These are phyloP conservation scores for Ariopsis seemanni DNA, from an alignment of 2,113 vertebrate species.

Conservation along the genomic window DNA sequence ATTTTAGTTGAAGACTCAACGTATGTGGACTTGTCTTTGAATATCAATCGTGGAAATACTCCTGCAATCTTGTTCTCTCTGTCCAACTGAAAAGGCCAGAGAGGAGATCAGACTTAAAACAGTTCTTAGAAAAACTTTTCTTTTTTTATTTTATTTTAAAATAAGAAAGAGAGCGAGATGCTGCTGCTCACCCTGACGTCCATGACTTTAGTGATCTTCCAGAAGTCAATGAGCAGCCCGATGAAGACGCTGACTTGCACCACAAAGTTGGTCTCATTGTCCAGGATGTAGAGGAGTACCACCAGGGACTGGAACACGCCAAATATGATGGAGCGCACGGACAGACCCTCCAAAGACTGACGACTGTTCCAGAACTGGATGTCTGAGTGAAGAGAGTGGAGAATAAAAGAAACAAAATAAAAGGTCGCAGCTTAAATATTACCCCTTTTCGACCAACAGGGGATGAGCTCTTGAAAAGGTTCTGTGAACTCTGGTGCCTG, in stretches of 20 bases:
- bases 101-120: background rate
- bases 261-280: slow-evolving; percentile 97
- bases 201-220: slow-evolving; percentile 99
- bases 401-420: background rate
- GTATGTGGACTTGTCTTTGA: slow-evolving; percentile 93
- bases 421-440: background rate
- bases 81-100: slow-evolving; percentile 77
- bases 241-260: slow-evolving; percentile 97
- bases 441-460: too few species aligned
- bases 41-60: slow-evolving; percentile 78
- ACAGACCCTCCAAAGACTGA: slow-evolving; percentile 93
- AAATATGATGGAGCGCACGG: slow-evolving; percentile 91
- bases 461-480: too few species aligned
- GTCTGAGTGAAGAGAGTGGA: slow-evolving; percentile 67
- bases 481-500: too few species aligned
- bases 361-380: slow-evolving; percentile 99
- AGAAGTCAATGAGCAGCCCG: slow-evolving; percentile 93
- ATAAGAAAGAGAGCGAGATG: too few species aligned
- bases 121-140: background rate
- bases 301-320: slow-evolving; percentile 94
- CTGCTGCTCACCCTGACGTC: slow-evolving; percentile 82
- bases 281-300: slow-evolving; percentile 92
- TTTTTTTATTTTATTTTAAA: too few species aligned
- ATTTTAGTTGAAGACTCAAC: slow-evolving; percentile 91
- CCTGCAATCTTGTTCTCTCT: slow-evolving; percentile 84